phyloP scores from a whole-genome alignment of 2,797 vertebrate genomes.

The Sciurus carolinensis region DNA sequence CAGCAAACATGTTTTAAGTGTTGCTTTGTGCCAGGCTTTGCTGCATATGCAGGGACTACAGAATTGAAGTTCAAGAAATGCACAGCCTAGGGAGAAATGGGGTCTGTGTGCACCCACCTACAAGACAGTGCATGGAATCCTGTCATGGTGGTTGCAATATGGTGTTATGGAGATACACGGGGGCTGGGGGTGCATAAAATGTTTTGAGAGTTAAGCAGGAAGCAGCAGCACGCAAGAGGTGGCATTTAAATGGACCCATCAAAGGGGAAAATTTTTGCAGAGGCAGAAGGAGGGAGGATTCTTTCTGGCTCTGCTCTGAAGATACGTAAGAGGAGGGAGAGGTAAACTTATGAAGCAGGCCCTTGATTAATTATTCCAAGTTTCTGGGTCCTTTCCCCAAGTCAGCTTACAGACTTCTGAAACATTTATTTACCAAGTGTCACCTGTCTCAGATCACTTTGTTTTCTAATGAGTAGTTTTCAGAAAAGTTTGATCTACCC shows the following conservation, averaged over 20 bases:
- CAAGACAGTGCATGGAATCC: not conserved
- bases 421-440: not conserved
- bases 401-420: not conserved
- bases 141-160: not conserved
- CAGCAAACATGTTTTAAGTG: not conserved
- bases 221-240: not conserved
- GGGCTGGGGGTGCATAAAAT: too few relatives aligned
- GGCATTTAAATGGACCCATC: not conserved
- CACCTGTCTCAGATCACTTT: not conserved
- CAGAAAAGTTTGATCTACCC: not conserved
- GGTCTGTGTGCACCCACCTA: not conserved
- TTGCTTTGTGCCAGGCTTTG: fast-evolving
- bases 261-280: not conserved
- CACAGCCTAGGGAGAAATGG: not conserved
- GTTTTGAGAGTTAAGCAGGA: not conserved
- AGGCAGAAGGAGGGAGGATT: not conserved
- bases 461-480: not conserved
- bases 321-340: not conserved
- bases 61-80: not conserved
- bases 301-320: not conserved
- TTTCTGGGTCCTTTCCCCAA: not conserved
- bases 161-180: not conserved
- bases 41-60: not conserved
- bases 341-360: not conserved
- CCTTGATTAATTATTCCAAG: not conserved